Percentiles rank a stretch among this genome's conserved stretches.
phyloP scores from a whole-genome alignment of 2,113 vertebrate genomes.

The Hippopotamus amphibius region DNA sequence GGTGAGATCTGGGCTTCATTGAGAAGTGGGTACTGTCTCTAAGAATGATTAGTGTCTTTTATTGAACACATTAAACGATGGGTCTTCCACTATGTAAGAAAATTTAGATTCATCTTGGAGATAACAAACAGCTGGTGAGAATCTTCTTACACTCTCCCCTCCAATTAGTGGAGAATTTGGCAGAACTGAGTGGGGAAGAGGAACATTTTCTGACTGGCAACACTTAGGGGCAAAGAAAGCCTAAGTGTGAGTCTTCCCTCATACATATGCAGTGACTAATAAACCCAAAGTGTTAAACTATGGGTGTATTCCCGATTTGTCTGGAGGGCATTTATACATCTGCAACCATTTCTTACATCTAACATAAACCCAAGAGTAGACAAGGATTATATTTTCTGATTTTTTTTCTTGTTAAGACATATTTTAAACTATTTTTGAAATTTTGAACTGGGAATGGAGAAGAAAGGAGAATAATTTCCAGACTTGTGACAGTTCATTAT shows the following conservation, averaged over 20 bases:
- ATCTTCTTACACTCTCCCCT: neutral
- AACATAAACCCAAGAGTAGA: neutral
- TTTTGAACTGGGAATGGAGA: neutral
- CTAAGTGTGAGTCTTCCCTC: neutral
- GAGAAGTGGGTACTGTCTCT: neutral
- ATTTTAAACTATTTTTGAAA: neutral
- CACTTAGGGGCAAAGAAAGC: neutral
- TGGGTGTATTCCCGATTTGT: neutral
- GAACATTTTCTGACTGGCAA: neutral
- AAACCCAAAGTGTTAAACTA: neutral
- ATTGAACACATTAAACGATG: neutral
- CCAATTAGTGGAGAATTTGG: neutral
- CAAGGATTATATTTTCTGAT: neutral
- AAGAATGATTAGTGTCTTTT: neutral
- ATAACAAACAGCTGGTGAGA: neutral
- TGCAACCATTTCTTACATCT: neutral
- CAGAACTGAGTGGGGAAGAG: neutral
- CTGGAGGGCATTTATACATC: neutral
- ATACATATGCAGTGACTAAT: rapidly evolving
- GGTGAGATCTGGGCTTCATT: neutral
- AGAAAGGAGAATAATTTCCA: neutral
- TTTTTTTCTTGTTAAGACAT: rapidly evolving
- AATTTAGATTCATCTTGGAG: neutral
- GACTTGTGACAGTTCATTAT: neutral
- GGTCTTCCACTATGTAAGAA: neutral